Percentiles rank a stretch among this genome's conserved stretches.
Evolutionary conservation across 1,140 invertebrate genomes (phyloP).

Genomic region (Bombyx mori): ASM3026992v2 NC_085111.1:4229001-4229500

Average conservation of each 20-base stretch:
- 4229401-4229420: conserved; percentile 3
- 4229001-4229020: too few species aligned
- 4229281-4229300: conserved; percentile 29
- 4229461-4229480: too few species aligned
- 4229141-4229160: too few species aligned
- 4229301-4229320: conserved; percentile 30
- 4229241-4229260: conserved; percentile 69
- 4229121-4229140: too few species aligned
- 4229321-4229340: conserved; percentile 59
- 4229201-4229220: conserved; percentile 68
- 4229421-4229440: too few species aligned
- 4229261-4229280: conserved; percentile 70
- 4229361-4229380: background rate
- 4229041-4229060: too few species aligned
- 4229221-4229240: conserved; percentile 70
- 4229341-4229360: conserved; percentile 36
- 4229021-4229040: too few species aligned
- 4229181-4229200: conserved; percentile 45
- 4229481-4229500: too few species aligned
- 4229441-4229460: too few species aligned
- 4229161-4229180: conserved; percentile 19
- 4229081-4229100: too few species aligned
- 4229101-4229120: too few species aligned
- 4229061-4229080: too few species aligned
- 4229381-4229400: conserved; percentile 16